Evolutionary conservation across 2,888 invertebrate species (phyloP), one percentile per base, ranked within the genome.

Genomic region (Lycia hirtaria): DNA sequence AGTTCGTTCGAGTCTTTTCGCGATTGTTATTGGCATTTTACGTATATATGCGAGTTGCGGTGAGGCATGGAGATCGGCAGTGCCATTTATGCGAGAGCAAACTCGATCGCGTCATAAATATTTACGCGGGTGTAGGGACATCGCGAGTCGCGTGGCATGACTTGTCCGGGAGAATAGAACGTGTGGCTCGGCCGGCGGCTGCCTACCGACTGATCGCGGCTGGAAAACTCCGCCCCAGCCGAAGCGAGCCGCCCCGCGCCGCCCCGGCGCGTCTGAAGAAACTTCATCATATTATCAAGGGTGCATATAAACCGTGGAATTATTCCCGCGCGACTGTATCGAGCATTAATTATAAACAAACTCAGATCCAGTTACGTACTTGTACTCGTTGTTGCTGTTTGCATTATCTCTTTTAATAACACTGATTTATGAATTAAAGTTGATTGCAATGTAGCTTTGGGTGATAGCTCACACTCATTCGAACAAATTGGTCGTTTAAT

Each of bases 11-110:
- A 88, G 89, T 88, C 83, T 84, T 79, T 87, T 86, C 86, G 81
- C 88, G 76, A 80, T 67, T 79, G 81, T 85, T 87, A 88, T 88
- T 87, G 80, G 88, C 92, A 92, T 92, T 89, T 91, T 92, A 88
- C 80, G 80, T 69, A 81, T 69, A 81, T 86, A 77, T 80, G 74
- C 75, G 75, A 76, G 74, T 70, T 80, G 76, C 80, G 71, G 69
- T 75, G 77, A 82, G 76, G 74, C 86, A 83, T 87, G 60, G 84
- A 86, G 71, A 77, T 83, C 74, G 80, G 81, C 85, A 81, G 77
- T 83, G 88, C 85, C 90, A 89, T 90, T 90, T 88, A 89, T 83
- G 77, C 80, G 77, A 79, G 78, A 72, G 78, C 84, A 79, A 78
- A 80, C 76, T 81, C 79, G 83, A 83, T 83, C 86, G 80, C 87